phyloP scores from a whole-genome alignment of 2,797 vertebrate genomes.

The Rousettus madagascariensis region DNA sequence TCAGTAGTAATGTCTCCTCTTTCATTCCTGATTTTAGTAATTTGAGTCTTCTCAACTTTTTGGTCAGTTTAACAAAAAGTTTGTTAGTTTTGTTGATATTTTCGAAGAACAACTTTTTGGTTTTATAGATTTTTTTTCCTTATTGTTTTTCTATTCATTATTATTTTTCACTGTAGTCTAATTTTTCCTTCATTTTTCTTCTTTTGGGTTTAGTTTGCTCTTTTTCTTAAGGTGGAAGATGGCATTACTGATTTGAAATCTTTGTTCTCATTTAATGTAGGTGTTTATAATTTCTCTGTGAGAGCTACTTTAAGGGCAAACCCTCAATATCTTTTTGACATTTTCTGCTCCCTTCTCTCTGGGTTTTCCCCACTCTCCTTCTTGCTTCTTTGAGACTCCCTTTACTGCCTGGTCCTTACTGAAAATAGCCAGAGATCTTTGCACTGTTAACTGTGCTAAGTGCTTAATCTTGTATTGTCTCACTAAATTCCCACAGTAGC shows the following conservation, averaged over 20 bases:
- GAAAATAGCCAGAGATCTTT: neutral
- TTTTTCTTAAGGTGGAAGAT: neutral
- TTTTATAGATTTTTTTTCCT: neutral
- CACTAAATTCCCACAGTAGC: neutral
- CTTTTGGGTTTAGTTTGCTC: neutral
- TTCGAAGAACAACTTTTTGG: neutral
- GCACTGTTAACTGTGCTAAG: neutral
- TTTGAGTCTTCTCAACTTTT: neutral
- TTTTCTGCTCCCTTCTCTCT: neutral
- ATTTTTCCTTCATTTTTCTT: neutral
- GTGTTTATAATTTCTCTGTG: neutral
- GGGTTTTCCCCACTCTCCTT: neutral
- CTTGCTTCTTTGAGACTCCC: neutral
- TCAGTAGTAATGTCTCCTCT: neutral
- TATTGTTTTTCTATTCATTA: neutral
- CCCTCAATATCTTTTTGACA: neutral
- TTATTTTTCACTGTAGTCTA: neutral
- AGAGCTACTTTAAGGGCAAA: neutral
- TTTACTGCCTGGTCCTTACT: neutral
- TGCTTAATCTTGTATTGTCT: neutral
- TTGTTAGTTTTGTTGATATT: neutral
- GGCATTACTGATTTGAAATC: neutral
- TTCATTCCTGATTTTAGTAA: neutral
- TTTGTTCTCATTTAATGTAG: neutral
- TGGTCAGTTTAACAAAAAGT: neutral